phyloP scores from a whole-genome alignment of 2,113 vertebrate species.

The Lutjanus erythropterus region DNA sequence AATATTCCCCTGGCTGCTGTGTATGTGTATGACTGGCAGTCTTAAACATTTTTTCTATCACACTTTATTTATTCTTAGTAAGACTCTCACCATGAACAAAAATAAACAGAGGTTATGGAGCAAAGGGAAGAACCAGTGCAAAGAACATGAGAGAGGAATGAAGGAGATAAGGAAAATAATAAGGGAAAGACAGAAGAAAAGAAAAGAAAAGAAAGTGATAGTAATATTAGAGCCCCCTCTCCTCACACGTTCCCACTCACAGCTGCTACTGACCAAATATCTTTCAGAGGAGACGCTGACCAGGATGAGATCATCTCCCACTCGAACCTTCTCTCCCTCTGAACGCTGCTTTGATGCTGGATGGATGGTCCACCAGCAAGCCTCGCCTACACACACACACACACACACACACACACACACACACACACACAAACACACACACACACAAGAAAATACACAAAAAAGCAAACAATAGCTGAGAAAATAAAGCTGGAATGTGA shows the following conservation, averaged over 20 bases:
- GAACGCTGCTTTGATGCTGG: constrained; percentile 86
- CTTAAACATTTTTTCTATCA: too few relatives aligned
- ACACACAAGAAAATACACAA: constrained; percentile 19
- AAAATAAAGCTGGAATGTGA: neutral
- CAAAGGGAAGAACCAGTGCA: neutral
- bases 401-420: constrained; percentile 40
- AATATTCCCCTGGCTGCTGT: too few relatives aligned
- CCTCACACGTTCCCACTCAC: constrained; percentile 9
- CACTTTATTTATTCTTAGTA: too few relatives aligned
- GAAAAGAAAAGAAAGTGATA: neutral
- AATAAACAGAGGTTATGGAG: too few relatives aligned
- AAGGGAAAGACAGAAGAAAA: neutral
- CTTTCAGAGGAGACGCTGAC: constrained; percentile 98
- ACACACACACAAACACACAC: constrained; percentile 33
- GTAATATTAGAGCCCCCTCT: neutral
- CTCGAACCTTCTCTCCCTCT: constrained; percentile 95
- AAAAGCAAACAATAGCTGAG: neutral
- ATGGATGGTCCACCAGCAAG: constrained; percentile 90
- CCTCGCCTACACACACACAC: constrained; percentile 85
- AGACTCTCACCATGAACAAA: too few relatives aligned
- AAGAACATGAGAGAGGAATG: neutral
- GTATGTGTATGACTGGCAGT: too few relatives aligned
- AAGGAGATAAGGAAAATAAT: neutral
- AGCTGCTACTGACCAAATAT: constrained; percentile 91
- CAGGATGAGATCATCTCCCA: constrained; percentile 97